Conservation (phyloP, 2,888 invertebrate genomes). For the Ditula angustiorana region DNA sequence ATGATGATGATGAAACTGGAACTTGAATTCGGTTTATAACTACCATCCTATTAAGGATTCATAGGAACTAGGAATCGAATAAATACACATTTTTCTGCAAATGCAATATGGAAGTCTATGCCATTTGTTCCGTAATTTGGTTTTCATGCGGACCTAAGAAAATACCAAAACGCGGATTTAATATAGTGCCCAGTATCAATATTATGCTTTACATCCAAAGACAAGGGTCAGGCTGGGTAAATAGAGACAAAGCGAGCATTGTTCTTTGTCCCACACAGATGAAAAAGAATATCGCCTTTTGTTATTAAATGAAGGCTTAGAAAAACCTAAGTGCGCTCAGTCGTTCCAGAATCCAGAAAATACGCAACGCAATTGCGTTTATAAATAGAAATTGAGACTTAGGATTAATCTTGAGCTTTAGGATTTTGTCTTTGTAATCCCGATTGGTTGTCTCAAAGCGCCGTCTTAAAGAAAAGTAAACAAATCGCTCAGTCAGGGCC, state of each 20-base stretch:
- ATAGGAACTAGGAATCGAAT: too few species aligned
- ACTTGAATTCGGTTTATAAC: too few species aligned
- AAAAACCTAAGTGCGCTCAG: background rate
- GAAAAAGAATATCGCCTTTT: slow-evolving; percentile 18
- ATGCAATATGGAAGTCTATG: too few species aligned
- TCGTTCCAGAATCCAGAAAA: slow-evolving; percentile 8
- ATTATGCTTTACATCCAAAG: slow-evolving; percentile 12
- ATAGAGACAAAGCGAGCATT: slow-evolving; percentile 22
- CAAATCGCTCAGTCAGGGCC: too few species aligned
- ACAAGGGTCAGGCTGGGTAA: slow-evolving; percentile 25
- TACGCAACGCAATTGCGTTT: slow-evolving; percentile 1
- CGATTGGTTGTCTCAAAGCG: slow-evolving; percentile 4
- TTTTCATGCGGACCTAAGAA: slow-evolving; percentile 10
- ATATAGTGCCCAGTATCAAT: slow-evolving; percentile 30
- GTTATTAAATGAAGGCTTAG: slow-evolving; percentile 21
- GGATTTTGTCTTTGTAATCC: slow-evolving; percentile 19
- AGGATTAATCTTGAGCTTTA: background rate
- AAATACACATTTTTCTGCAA: too few species aligned
- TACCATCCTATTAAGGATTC: too few species aligned
- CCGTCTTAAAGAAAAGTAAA: background rate
- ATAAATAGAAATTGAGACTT: slow-evolving; percentile 14
- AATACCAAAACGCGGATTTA: slow-evolving; percentile 14
- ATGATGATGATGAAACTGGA: too few species aligned
- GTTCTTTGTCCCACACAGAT: slow-evolving; percentile 7
- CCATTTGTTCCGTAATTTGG: background rate